Base-by-base conservation (phyloP, 2,888 invertebrate genomes). In the Leptinotarsa juncta region DNA sequence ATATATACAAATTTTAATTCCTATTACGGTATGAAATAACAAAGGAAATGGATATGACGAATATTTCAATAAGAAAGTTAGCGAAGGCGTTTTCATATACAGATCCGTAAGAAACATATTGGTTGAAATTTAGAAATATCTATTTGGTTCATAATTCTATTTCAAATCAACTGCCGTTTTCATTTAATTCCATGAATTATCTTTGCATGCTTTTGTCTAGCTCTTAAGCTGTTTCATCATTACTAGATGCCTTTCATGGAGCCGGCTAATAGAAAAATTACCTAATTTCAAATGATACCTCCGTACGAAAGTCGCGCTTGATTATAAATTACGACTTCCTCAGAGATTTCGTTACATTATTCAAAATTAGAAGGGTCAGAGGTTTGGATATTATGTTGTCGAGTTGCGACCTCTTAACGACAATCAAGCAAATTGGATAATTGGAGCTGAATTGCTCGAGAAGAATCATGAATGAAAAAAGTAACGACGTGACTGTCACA, bases 351-450 rank as follows among this genome's bases (percentile, higher is more conserved):
- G 60, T 67, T 70, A 26, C 48, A 73, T 70, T 70, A 70, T 67
- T 32, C 18, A 48, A 65, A 77, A 77, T 77, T 77, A 68, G 53
- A 71, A 55, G 70, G 77, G 77, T 74, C 78, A 79, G 70, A 76
- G 72, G 78, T 75, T n/a, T 75, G 66, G 23, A 18, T 74, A 26
- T 65, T 62, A n/a, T 53, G 51, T 68, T 23, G 53, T 42, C 15
- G 18, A 55, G 55, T 55, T 51, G 23, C 55, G 80, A 81, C 80
- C 83, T 82, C 80, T 82, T 80, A 71, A 81, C 82, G 78, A 78
- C 81, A 82, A 83, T 83, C 81, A 80, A 78, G 70, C 80, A 79
- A 83, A 84, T 83, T 84, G 83, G 81, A 84, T 84, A 84, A 84
- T 84, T 83, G 81, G 79, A 78, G 68, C 65, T 66, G 65, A 60